These are phyloP conservation scores for Caradrina clavipalpis DNA, from an alignment of 2,888 invertebrate species.

Conservation along the genomic window DNA sequence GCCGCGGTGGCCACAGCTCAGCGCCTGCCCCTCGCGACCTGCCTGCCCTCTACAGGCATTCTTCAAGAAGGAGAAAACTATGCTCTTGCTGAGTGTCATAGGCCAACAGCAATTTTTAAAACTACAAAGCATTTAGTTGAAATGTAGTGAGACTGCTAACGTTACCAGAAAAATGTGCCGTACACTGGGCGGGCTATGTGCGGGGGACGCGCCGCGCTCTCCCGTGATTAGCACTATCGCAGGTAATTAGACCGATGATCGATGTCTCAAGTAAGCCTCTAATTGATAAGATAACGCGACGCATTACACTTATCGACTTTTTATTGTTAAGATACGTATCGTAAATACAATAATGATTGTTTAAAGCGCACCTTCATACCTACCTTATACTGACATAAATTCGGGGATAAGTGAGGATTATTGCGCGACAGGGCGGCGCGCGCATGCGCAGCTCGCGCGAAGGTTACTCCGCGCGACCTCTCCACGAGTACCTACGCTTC, in stretches of 20 bases:
- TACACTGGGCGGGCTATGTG: no score
- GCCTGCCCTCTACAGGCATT: no score
- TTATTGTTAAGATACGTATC: conserved; percentile 78
- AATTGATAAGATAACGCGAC: conserved; percentile 79
- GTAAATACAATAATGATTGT: conserved; percentile 72
- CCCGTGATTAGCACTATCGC: conserved; percentile 67
- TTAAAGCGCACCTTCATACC: conserved; percentile 62
- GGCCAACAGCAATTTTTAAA: no score
- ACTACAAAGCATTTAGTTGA: no score
- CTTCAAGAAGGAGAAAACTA: no score
- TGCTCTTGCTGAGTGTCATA: no score
- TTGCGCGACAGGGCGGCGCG: conserved; percentile 8
- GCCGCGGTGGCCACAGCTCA: no score
- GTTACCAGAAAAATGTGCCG: no score
- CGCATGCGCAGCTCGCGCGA: conserved; percentile 16
- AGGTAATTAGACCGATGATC: conserved; percentile 87
- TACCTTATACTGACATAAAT: conserved; percentile 63
- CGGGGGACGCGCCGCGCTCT: conserved; percentile 17
- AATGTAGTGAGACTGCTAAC: no score
- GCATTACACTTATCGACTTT: conserved; percentile 76
- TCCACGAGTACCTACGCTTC: background rate
- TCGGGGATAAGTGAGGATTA: conserved; percentile 66
- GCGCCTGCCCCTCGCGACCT: no score
- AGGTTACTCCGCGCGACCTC: conserved; percentile 34
- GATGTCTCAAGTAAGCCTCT: conserved; percentile 84